These are phyloP conservation scores for Zapornia atra DNA, from an alignment of 2,113 vertebrate genomes.

Conservation along the genomic window DNA sequence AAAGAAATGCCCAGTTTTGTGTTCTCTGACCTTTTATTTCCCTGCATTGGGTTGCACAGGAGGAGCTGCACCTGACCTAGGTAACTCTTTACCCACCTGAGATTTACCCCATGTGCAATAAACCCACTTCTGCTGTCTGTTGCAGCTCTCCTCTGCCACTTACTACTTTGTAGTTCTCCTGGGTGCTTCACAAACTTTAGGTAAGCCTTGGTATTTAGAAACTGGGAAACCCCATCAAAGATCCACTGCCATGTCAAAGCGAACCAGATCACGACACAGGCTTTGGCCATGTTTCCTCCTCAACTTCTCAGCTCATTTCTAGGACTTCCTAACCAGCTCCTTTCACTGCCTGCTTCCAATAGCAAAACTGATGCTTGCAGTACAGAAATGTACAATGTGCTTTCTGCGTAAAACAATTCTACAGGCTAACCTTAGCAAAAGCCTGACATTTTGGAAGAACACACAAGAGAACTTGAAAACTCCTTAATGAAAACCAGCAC, in stretches of 20 bases:
- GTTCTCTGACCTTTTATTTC: background rate
- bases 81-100: background rate
- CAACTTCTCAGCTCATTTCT: background rate
- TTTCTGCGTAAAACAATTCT: slow-evolving; percentile 7
- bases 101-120: background rate
- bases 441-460: slow-evolving; percentile 24
- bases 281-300: background rate
- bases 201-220: background rate
- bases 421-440: slow-evolving; percentile 37
- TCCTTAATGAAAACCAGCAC: slow-evolving; percentile 68
- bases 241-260: background rate
- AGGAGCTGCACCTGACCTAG: background rate
- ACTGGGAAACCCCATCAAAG: background rate
- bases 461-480: slow-evolving; percentile 48
- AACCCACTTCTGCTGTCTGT: background rate
- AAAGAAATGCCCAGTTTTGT: background rate
- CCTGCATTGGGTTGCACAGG: background rate
- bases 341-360: background rate
- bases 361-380: background rate
- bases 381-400: slow-evolving; percentile 9
- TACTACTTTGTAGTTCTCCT: background rate
- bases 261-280: background rate
- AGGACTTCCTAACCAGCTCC: background rate
- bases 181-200: background rate
- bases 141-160: background rate